Base-by-base conservation (phyloP, 2,113 vertebrate genomes). In the Recurvirostra avosetta region DNA sequence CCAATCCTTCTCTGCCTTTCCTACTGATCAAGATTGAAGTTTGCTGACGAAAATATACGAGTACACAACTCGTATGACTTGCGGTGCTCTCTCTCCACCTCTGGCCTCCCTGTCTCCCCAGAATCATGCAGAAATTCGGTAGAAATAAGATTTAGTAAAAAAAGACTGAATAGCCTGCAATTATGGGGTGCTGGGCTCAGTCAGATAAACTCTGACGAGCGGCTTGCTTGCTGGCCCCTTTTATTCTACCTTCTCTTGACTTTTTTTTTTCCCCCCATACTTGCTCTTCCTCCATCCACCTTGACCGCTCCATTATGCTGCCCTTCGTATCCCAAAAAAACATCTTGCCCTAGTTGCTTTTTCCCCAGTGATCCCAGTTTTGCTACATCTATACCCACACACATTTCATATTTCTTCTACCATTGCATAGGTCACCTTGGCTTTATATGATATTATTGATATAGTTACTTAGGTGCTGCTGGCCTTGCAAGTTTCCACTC, bases 391-490 rank as follows among this genome's bases (percentile, higher is more conserved):
- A 15, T 73, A 62, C 40, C 18, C 3, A 15, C 17, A 41, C 8
- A 52, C 2, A 6, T 77, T 79, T 92, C 83, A 4, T 56, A 55
- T 65, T 47, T 55, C 12, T 70, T 65, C 36, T 75, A 20, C 23
- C 12, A 14, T 77, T 81, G 53, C 13, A 6, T 45, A 32, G 16
- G n/a, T 50, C 15, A 8, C 32, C 63, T 91, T 43, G 36, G 17
- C 38, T 87, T 87, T 40, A 55, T 0, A 0, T 50, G 27, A 11
- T 55, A 14, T 38, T 45, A 8, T 20, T 78, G 34, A 23, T 49
- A 9, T 1, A 50, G 21, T 59, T 80, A 71, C 79, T 68, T 45
- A 21, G 9, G 32, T n/a, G 55, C 45, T 76, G 36, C 15, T 47
- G 36, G 15, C 52, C 18, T 55, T 67, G 25, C 23, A 38, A 20